A percentile compares a stretch with the other conserved stretches of the same genome.
Conservation (phyloP, 2,888 invertebrate genomes). For the Cynaeus angustus region DNA sequence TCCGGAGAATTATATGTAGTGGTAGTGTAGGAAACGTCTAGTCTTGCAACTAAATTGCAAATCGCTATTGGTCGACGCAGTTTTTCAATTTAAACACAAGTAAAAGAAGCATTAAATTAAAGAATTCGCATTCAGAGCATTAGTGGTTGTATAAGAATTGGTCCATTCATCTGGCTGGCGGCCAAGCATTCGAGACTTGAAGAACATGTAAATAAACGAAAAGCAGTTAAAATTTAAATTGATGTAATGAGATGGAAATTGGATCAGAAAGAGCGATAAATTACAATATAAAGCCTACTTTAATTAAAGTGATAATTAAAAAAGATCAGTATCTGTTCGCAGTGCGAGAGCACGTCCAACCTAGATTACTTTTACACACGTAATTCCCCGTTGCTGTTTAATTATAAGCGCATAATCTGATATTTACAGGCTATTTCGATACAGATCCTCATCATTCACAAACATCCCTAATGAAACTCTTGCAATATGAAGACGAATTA, state of each 20-base stretch:
- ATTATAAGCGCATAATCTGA: slow-evolving; percentile 61
- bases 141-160: slow-evolving; percentile 46
- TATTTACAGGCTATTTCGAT: slow-evolving; percentile 43
- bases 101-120: slow-evolving; percentile 46
- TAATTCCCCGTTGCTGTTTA: slow-evolving; percentile 59
- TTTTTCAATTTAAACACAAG: slow-evolving; percentile 46
- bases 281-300: slow-evolving; percentile 69
- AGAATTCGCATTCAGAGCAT: slow-evolving; percentile 46
- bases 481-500: slow-evolving; percentile 33
- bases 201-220: slow-evolving; percentile 56
- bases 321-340: slow-evolving; percentile 63
- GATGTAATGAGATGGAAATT: slow-evolving; percentile 71
- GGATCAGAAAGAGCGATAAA: slow-evolving; percentile 68
- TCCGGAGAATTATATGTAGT: neutral
- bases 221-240: slow-evolving; percentile 67
- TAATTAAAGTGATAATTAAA: slow-evolving; percentile 71
- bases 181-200: slow-evolving; percentile 53
- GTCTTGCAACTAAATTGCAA: slow-evolving; percentile 25
- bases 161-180: slow-evolving; percentile 55
- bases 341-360: slow-evolving; percentile 52
- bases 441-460: slow-evolving; percentile 34
- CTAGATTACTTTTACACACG: slow-evolving; percentile 56
- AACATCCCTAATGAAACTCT: slow-evolving; percentile 30
- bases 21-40: neutral
- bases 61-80: slow-evolving; percentile 37